Conservation (phyloP, 2,888 invertebrate species). For the Orthosia incerta region DNA sequence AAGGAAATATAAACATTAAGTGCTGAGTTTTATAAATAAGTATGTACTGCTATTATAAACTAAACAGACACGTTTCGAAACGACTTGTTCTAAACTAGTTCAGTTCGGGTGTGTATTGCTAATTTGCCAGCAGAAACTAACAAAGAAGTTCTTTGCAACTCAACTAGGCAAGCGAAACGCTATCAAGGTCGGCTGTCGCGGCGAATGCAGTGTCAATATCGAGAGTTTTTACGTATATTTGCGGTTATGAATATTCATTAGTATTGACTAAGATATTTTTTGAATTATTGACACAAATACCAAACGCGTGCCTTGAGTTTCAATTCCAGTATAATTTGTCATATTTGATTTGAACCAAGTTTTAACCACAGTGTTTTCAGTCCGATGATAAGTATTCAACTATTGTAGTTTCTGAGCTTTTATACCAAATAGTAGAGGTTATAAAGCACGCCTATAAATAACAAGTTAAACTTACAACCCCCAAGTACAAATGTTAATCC, state of each 20-base stretch:
- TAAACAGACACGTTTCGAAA: conserved; percentile 70
- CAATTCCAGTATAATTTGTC: conserved; percentile 5
- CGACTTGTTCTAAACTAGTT: conserved; percentile 77
- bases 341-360: conserved; percentile 13
- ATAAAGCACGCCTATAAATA: conserved; percentile 43
- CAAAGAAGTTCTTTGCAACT: conserved; percentile 79
- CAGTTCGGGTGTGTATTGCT: conserved; percentile 78
- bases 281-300: conserved; percentile 46
- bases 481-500: conserved; percentile 51
- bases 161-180: conserved; percentile 73
- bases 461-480: conserved; percentile 45
- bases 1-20: conserved; percentile 21
- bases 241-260: conserved; percentile 46
- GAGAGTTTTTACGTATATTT: conserved; percentile 56
- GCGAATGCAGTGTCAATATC: conserved; percentile 65
- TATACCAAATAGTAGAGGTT: conserved; percentile 29
- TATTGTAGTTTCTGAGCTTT: conserved; percentile 34
- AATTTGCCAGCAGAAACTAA: conserved; percentile 78
- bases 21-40: conserved; percentile 41
- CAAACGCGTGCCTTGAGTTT: conserved; percentile 35
- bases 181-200: conserved; percentile 69
- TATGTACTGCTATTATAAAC: conserved; percentile 61
- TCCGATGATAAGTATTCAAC: conserved; percentile 1
- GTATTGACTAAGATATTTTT: conserved; percentile 22
- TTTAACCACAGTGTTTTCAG: neutral